A percentile compares a stretch with the other conserved stretches of the same genome.
These are phyloP conservation scores for Pseudochromis fuscus DNA, from an alignment of 2,797 vertebrate species.

Conservation along the genomic window DNA sequence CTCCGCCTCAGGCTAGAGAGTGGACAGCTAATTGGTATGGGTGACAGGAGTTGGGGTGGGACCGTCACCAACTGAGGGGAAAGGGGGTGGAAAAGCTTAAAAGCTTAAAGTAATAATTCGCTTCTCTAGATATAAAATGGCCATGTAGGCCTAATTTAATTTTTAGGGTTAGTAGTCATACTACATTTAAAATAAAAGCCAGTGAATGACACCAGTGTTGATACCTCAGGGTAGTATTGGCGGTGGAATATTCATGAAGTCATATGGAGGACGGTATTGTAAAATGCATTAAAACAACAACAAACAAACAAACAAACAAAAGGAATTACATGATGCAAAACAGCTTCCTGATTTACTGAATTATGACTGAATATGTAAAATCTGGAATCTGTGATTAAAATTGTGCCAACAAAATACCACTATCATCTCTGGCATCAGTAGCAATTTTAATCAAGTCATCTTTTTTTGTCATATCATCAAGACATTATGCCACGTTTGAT, in stretches of 20 bases:
- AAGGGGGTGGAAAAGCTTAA: conserved; percentile 51
- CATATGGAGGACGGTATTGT: conserved; percentile 27
- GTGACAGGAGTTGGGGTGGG: conserved; percentile 24
- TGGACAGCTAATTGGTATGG: conserved; percentile 57
- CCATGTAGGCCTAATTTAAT: conserved; percentile 56
- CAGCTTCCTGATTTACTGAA: conserved; percentile 30
- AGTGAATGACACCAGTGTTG: conserved; percentile 65
- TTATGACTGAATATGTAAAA: conserved; percentile 50
- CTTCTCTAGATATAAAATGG: conserved; percentile 48
- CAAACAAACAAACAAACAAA: conserved; percentile 5
- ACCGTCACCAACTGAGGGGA: conserved; percentile 38
- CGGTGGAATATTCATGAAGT: conserved; percentile 70
- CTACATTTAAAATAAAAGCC: conserved; percentile 64
- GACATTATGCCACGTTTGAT: conserved; percentile 73
- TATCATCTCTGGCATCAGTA: conserved; percentile 71
- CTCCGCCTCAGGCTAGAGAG: conserved; percentile 35
- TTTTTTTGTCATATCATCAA: conserved; percentile 61
- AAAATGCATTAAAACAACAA: too few species aligned
- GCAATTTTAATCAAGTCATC: conserved; percentile 80
- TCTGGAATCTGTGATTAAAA: conserved; percentile 71
- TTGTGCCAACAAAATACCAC: conserved; percentile 58
- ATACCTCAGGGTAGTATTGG: conserved; percentile 55
- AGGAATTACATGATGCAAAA: conserved; percentile 42
- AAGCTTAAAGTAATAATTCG: conserved; percentile 58
- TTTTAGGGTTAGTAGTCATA: conserved; percentile 43